Conservation (phyloP, 2,888 invertebrate genomes). For the Plutella xylostella region DNA sequence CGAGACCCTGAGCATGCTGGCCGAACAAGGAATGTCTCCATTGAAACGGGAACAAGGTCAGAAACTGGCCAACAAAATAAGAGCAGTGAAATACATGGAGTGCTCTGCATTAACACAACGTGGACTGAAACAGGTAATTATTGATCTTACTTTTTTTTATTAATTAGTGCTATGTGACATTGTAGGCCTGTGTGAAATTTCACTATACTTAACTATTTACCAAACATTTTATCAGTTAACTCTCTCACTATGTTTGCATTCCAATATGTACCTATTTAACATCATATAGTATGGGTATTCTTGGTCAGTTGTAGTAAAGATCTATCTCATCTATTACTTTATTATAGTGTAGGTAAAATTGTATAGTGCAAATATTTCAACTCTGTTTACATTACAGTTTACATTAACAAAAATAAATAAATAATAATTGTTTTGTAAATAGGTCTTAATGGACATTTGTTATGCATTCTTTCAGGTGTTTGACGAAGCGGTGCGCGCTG, state of each 20-base stretch:
- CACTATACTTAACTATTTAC: too few species aligned
- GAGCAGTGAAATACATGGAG: conserved; percentile 99
- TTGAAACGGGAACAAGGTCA: conserved; percentile 98
- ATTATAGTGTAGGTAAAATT: too few species aligned
- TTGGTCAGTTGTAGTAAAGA: too few species aligned
- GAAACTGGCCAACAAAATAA: conserved; percentile 97
- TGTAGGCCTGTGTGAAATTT: too few species aligned
- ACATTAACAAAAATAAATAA: neutral
- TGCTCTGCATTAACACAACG: conserved; percentile 99
- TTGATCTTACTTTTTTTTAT: too few species aligned
- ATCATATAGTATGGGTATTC: too few species aligned
- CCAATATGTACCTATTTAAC: too few species aligned
- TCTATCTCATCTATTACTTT: too few species aligned
- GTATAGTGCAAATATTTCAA: too few species aligned
- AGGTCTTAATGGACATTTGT: neutral
- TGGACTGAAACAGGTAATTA: conserved; percentile 87
- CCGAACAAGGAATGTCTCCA: conserved; percentile 95
- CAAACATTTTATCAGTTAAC: neutral
- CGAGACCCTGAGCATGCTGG: conserved; percentile 90
- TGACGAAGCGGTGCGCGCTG: conserved; percentile 98
- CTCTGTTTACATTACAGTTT: too few species aligned
- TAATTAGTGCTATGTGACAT: too few species aligned
- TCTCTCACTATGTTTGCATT: neutral
- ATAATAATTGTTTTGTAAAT: neutral
- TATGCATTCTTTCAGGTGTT: conserved; percentile 79